Evolutionary conservation across 2,797 vertebrate genomes (phyloP).

Genomic region (Rhinoraja longicauda): DNA sequence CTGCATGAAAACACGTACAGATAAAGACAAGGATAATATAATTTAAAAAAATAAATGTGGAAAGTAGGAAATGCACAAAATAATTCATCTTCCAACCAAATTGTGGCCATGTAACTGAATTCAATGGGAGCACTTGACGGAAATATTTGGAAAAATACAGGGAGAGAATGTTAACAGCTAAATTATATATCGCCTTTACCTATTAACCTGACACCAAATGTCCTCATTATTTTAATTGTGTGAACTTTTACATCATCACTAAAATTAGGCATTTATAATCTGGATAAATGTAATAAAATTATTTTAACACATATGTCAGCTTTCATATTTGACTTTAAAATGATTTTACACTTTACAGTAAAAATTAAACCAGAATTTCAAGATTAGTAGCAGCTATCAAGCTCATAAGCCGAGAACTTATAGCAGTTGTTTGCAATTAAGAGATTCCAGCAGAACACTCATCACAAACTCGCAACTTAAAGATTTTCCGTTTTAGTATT

Average conservation of each 20-base stretch:
- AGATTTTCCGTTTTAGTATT: background rate
- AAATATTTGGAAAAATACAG: background rate
- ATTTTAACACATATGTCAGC: background rate
- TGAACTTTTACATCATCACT: background rate
- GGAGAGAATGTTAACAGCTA: too few relatives aligned
- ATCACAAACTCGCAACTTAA: background rate
- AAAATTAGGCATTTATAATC: background rate
- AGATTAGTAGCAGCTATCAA: background rate
- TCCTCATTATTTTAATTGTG: background rate
- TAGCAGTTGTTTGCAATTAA: background rate
- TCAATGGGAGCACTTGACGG: background rate
- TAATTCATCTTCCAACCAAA: background rate
- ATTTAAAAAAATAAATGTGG: background rate
- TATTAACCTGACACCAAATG: too few relatives aligned
- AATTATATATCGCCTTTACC: too few relatives aligned
- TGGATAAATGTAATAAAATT: background rate
- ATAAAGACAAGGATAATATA: background rate
- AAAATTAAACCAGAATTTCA: background rate
- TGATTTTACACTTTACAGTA: constrained; percentile 15
- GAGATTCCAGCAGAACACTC: background rate
- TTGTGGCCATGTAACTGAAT: background rate
- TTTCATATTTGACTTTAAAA: background rate
- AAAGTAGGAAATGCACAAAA: background rate
- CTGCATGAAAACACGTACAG: background rate
- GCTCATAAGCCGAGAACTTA: background rate